Evolutionary conservation across 2,888 invertebrate genomes (phyloP).

Genomic region (Sesamia inferens): DNA sequence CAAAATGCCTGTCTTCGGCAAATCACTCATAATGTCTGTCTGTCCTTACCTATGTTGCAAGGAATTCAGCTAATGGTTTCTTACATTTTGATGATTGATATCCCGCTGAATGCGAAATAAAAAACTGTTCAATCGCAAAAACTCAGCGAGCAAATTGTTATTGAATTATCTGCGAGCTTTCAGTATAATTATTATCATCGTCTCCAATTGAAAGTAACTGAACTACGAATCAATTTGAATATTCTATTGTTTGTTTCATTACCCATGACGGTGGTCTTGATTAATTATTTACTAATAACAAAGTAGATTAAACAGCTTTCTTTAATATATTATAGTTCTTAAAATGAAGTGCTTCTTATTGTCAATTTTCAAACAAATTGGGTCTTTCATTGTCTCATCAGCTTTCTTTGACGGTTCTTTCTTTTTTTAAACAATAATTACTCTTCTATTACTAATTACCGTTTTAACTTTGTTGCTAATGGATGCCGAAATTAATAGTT

Average conservation of each 20-base stretch:
- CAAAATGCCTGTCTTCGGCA: constrained; percentile 12
- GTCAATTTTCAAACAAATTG: constrained; percentile 38
- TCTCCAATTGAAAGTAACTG: constrained; percentile 53
- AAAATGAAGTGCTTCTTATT: constrained; percentile 42
- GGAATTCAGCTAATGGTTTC: constrained; percentile 7
- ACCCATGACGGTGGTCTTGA: constrained; percentile 54
- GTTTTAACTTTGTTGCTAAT: constrained; percentile 34
- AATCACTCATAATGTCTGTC: constrained; percentile 15
- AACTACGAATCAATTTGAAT: constrained; percentile 56
- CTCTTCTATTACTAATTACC: constrained; percentile 36
- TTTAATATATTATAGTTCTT: constrained; percentile 43
- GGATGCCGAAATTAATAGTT: constrained; percentile 23
- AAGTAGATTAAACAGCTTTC: constrained; percentile 58
- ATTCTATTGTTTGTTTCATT: constrained; percentile 57
- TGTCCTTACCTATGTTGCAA: constrained; percentile 6
- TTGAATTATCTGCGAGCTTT: constrained; percentile 39
- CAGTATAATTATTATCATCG: constrained; percentile 61
- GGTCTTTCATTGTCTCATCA: constrained; percentile 33
- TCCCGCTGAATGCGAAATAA: constrained; percentile 26
- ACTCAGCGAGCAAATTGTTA: constrained; percentile 35
- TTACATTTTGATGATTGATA: constrained; percentile 26
- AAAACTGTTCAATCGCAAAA: constrained; percentile 35
- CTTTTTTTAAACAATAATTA: constrained; percentile 17
- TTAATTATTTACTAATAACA: constrained; percentile 59
- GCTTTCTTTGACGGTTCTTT: constrained; percentile 34